phyloP scores from a whole-genome alignment of 2,113 vertebrate genomes.

The Eolophus roseicapilla region DNA sequence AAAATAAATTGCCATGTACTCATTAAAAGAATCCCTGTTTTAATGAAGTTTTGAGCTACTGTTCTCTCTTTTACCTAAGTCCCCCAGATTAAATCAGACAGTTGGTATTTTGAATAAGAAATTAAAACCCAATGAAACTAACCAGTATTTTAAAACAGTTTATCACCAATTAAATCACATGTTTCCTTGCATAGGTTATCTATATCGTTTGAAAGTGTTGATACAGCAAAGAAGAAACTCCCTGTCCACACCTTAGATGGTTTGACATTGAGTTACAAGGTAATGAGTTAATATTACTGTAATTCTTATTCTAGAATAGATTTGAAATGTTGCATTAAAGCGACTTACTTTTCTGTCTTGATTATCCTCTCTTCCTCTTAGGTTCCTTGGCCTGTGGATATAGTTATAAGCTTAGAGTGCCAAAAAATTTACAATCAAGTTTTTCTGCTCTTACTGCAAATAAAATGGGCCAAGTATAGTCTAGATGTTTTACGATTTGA shows the following conservation, averaged over 20 bases:
- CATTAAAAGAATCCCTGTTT: background rate
- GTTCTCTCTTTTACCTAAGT: background rate
- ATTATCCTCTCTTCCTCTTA: conserved; percentile 41
- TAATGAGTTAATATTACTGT: conserved; percentile 23
- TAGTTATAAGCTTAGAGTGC: conserved; percentile 97
- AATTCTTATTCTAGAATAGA: background rate
- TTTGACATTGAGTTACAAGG: conserved; percentile 94
- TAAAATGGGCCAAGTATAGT: conserved; percentile 98
- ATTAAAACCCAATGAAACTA: background rate
- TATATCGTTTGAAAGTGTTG: conserved; percentile 88
- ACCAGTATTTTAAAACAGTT: background rate
- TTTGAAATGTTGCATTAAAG: background rate
- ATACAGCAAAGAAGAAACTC: conserved; percentile 90
- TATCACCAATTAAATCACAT: background rate
- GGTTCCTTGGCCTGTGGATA: conserved; percentile 99
- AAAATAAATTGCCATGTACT: background rate
- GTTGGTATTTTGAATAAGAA: background rate
- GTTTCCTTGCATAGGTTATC: conserved; percentile 80
- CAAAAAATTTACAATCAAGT: conserved; percentile 99
- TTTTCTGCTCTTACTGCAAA: conserved; percentile 94
- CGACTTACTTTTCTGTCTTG: background rate
- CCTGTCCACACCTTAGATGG: conserved; percentile 94
- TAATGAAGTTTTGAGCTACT: background rate
- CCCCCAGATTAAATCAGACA: background rate
- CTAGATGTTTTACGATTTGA: conserved; percentile 93